Evolutionary conservation across 2,797 vertebrate species (phyloP), one percentile per base, ranked within the genome.

Genomic region (Scolopax bukidnonensis): DNA sequence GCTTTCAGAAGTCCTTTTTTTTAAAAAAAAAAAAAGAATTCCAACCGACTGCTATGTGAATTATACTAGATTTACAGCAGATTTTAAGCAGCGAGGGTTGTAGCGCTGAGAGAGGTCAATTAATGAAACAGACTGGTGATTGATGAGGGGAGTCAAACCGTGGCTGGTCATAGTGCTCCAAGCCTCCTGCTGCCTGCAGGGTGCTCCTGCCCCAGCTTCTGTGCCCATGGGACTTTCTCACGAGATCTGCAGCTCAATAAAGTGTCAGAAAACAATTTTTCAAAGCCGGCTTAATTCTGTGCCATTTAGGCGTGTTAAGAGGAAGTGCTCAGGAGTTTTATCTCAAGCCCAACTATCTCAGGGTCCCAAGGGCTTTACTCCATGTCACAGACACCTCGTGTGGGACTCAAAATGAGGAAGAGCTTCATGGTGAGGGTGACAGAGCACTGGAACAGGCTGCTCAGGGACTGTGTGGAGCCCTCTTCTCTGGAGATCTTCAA

Each of bases 371-470:
- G 7, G 16, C 41, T n/a, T 7, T 19, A 84, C 45, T 27, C 14
- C 3, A 0, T 4, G 16, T 38, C 7, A 3, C 21, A 4, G 50
- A 4, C 3, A 6, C 1, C 12, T 11, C 4, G 2, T 1, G 40
- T 30, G 4, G 51, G 53, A 11, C 45, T 47, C 45, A 47, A 21
- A 21, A 21, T 47, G 45, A 47, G 45, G 45, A 47, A 47, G 45
- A 47, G 23, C 45, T 20, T 47, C 45, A 23, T 12, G 21, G 45
- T 47, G 45, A 47, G 45, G 45, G 20, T 47, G 45, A 3, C 45
- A 47, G 45, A 47, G 45, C 45, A 20, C 21, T 47, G 45, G 45
- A 47, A 23, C 6, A 23, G 45, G 45, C 45, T 47, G 45, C 45
- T 21, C 45, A 12, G 45, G 45, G 20, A 47, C 11, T 10, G 6